These are phyloP conservation scores for Brachyptera putata DNA, from an alignment of 2,888 invertebrate species.

Conservation along the genomic window DNA sequence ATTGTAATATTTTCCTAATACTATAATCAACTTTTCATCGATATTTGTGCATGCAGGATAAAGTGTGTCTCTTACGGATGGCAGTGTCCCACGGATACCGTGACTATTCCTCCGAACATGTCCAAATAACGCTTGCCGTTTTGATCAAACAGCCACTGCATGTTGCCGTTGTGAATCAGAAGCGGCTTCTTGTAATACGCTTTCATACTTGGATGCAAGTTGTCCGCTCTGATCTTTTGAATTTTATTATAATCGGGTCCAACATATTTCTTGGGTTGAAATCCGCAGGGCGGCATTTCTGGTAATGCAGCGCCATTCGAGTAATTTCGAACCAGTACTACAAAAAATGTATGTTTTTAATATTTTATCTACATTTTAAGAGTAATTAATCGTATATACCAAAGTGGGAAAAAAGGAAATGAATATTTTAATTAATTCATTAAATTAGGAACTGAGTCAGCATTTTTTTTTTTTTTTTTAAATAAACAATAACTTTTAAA, in stretches of 20 bases:
- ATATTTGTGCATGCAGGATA: too few relatives aligned
- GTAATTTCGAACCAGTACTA: too few relatives aligned
- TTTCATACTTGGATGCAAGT: constrained; percentile 66
- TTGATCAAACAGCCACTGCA: constrained; percentile 91
- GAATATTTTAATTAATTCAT: too few relatives aligned
- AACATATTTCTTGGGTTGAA: constrained; percentile 19
- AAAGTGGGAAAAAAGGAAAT: too few relatives aligned
- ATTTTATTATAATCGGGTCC: constrained; percentile 58
- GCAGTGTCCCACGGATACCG: constrained; percentile 95
- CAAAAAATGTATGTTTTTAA: too few relatives aligned
- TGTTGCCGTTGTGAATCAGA: constrained; percentile 77
- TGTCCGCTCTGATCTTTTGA: constrained; percentile 53
- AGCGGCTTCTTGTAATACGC: constrained; percentile 80
- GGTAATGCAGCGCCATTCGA: constrained; percentile 3
- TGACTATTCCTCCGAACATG: constrained; percentile 94
- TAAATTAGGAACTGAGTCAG: too few relatives aligned
- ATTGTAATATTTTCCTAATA: too few relatives aligned
- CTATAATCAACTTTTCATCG: too few relatives aligned
- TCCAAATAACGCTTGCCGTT: constrained; percentile 85
- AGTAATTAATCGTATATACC: too few relatives aligned
- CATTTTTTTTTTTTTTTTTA: too few relatives aligned
- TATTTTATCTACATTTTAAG: too few relatives aligned
- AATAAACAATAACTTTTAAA: too few relatives aligned
- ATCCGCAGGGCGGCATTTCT: constrained; percentile 23
- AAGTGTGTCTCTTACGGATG: constrained; percentile 87